Evolutionary conservation across 2,888 invertebrate genomes (phyloP).

Genomic region (Zaprionus bogoriensis): DNA sequence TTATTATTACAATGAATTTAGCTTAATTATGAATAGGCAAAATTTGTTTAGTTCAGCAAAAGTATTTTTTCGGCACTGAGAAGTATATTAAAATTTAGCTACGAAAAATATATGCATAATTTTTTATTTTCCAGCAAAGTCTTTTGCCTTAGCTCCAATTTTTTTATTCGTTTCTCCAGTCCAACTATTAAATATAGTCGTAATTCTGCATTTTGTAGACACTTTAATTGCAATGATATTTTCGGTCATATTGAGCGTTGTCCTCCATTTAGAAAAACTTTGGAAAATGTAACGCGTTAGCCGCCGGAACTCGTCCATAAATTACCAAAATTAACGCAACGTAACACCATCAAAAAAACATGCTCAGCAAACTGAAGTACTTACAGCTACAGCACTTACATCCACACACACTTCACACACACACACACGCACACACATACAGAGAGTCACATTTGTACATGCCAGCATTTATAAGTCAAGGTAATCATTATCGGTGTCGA

Average conservation of each 20-base stretch:
- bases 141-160: too few relatives aligned
- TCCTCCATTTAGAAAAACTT: constrained; percentile 4
- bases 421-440: constrained; percentile 1
- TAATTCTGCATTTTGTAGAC: not conserved
- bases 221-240: not conserved
- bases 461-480: constrained; percentile 67
- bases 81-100: too few relatives aligned
- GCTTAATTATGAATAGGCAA: too few relatives aligned
- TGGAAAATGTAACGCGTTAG: constrained; percentile 25
- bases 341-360: constrained; percentile 22
- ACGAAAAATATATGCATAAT: too few relatives aligned
- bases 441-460: not conserved
- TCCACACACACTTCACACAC: too few relatives aligned
- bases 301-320: constrained; percentile 18
- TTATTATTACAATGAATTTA: too few relatives aligned
- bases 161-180: too few relatives aligned
- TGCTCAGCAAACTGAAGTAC: constrained; percentile 20
- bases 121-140: too few relatives aligned
- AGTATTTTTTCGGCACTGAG: too few relatives aligned
- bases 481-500: constrained; percentile 56
- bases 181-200: too few relatives aligned
- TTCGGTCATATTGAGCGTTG: constrained; percentile 3
- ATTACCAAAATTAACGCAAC: constrained; percentile 28
- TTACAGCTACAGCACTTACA: constrained; percentile 2
- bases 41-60: too few relatives aligned